Conservation (phyloP, 2,113 vertebrate species). For the Oncorhynchus nerka region DNA sequence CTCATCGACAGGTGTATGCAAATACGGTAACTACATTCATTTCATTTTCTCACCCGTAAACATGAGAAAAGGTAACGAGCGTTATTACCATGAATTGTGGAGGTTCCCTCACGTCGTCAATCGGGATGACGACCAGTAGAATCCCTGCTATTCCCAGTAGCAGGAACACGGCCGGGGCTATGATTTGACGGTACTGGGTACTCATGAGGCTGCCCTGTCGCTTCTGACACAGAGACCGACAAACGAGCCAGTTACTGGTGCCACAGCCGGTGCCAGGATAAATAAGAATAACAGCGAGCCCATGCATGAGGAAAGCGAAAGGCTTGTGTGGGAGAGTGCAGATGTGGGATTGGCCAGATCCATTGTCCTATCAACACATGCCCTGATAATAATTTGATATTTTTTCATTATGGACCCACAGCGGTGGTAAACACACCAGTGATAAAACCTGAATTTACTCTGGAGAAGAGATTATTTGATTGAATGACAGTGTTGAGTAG, state of each 20-base stretch:
- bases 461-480: too few relatives aligned
- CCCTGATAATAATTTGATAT: background rate
- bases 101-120: constrained; percentile 60
- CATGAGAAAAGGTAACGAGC: background rate
- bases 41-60: background rate
- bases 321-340: background rate
- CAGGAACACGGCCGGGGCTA: constrained; percentile 61
- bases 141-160: constrained; percentile 75
- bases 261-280: background rate
- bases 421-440: too few relatives aligned
- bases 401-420: too few relatives aligned
- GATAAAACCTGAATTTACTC: too few relatives aligned
- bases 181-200: constrained; percentile 18
- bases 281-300: background rate
- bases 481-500: too few relatives aligned
- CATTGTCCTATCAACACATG: constrained; percentile 10
- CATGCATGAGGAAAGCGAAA: background rate
- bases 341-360: constrained; percentile 2
- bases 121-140: constrained; percentile 75
- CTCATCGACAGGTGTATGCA: background rate
- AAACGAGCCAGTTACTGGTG: background rate
- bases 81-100: constrained; percentile 80
- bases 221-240: too few relatives aligned
- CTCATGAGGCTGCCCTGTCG: constrained; percentile 25
- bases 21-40: background rate